Evolutionary conservation across 2,113 vertebrate species (phyloP).

Genomic region (Ginglymostoma cirratum): DNA sequence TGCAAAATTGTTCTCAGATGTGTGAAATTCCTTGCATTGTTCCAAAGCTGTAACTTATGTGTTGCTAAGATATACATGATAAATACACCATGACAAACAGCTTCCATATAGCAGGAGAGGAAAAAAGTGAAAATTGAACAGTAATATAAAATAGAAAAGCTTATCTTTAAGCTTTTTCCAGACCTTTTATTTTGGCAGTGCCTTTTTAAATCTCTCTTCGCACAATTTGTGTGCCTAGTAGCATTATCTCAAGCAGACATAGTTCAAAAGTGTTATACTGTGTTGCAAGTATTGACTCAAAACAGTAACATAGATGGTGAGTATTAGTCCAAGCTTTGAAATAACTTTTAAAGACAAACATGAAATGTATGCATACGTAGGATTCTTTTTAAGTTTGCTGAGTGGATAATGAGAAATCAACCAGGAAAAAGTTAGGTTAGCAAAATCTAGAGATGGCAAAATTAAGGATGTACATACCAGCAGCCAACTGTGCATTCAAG

Average conservation of each 20-base stretch:
- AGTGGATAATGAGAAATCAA: not conserved
- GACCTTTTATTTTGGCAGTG: not conserved
- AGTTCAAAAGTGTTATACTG: not conserved
- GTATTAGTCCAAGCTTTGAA: not conserved
- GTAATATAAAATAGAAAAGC: not conserved
- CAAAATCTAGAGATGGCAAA: not conserved
- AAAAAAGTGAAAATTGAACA: not conserved
- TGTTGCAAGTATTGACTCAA: not conserved
- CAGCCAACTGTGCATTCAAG: not conserved
- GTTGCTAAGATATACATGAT: not conserved
- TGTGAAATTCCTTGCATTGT: constrained; percentile 19
- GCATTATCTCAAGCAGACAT: too few relatives aligned
- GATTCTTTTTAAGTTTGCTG: not conserved
- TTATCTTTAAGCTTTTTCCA: not conserved
- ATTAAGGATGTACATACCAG: not conserved
- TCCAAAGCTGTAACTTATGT: not conserved
- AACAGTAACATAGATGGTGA: not conserved
- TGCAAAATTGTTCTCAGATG: constrained; percentile 10
- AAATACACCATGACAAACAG: not conserved
- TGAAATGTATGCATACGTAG: not conserved
- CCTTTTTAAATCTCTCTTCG: not conserved
- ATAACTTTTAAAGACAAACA: not conserved
- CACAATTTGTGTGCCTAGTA: not conserved
- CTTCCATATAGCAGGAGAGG: not conserved
- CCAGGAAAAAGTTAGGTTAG: not conserved